Evolutionary conservation across 2,888 invertebrate species (phyloP), one percentile per base, ranked within the genome.

Genomic region (Chironomus tentans): DNA sequence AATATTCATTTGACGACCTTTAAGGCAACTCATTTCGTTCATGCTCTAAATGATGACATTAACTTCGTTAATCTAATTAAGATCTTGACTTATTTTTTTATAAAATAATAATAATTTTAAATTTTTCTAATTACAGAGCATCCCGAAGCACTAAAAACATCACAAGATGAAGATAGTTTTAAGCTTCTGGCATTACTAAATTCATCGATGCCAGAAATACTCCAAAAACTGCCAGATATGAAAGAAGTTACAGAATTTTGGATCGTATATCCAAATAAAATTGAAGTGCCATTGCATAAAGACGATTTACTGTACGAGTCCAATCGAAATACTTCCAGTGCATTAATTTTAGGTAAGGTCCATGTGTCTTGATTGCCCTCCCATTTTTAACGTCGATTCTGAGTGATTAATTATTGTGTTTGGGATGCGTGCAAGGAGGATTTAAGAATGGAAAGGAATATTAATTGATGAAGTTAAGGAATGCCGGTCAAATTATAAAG

Each of bases 221-320:
- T 74, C 24, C 18, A 47, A n/a, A 18, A 74, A 48, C 12, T 68
- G 10, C 65, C 74, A 62, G 74, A 74, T 22, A 74, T 74, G 74
- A 65, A 48, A 47, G 74, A 74, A 22, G 68, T 74, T 22, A 74
- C 74, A 61, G 74, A 74, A 48, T 74, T 68, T 47, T 74, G 74
- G 74, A 74, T 74, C 7, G 28, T 74, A 21, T 74, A 74, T 74
- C 74, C 74, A 74, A 62, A 65, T 21, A 74, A 74, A 65, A 74
- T 68, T 68, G 68, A 74, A 68, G 74, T 74, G 74, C 74, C 85
- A 62, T 81, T 87, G 69, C 85, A 88, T 80, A 86, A 86, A 77
- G 87, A 88, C 80, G 87, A 87, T 81, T 82, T 86, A 77, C 82
- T 87, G n/a, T 87, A 86, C 79, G 87, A 87, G 79, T 84, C 84